Conservation (phyloP, 1,140 invertebrate genomes). For the Holcopasites calliopsidis region DNA sequence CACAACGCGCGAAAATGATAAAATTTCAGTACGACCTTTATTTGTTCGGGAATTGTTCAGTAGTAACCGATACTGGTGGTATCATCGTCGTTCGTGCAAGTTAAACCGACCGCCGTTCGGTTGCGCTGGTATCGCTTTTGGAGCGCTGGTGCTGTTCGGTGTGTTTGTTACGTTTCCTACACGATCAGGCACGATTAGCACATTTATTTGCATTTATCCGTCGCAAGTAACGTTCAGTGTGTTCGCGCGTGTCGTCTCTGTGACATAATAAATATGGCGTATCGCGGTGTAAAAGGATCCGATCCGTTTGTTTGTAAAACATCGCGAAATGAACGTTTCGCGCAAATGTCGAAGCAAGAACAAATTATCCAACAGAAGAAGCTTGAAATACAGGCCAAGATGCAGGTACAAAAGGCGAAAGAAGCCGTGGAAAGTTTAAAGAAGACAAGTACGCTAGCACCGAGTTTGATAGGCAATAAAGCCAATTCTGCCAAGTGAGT, state of each 20-base stretch:
- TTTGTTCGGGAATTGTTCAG: too few species aligned
- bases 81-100: too few species aligned
- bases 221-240: too few species aligned
- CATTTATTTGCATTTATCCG: too few species aligned
- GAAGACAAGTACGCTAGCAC: constrained; percentile 67
- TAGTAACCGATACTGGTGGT: too few species aligned
- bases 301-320: constrained; percentile 82
- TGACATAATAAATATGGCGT: constrained; percentile 75
- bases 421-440: constrained; percentile 80
- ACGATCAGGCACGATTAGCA: too few species aligned
- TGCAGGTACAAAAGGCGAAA: constrained; percentile 82
- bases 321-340: constrained; percentile 83
- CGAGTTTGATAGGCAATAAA: constrained; percentile 63
- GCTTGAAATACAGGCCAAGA: constrained; percentile 85
- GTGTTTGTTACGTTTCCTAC: too few species aligned
- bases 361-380: constrained; percentile 90
- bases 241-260: too few species aligned
- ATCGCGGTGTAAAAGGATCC: constrained; percentile 77
- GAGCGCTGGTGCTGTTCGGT: neutral
- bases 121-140: neutral
- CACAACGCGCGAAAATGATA: too few species aligned
- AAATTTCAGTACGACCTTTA: too few species aligned
- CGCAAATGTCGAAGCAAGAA: constrained; percentile 90
- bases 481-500: constrained; percentile 68
- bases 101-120: neutral